phyloP scores from a whole-genome alignment of 2,113 vertebrate genomes.

The Macquaria ambigua region DNA sequence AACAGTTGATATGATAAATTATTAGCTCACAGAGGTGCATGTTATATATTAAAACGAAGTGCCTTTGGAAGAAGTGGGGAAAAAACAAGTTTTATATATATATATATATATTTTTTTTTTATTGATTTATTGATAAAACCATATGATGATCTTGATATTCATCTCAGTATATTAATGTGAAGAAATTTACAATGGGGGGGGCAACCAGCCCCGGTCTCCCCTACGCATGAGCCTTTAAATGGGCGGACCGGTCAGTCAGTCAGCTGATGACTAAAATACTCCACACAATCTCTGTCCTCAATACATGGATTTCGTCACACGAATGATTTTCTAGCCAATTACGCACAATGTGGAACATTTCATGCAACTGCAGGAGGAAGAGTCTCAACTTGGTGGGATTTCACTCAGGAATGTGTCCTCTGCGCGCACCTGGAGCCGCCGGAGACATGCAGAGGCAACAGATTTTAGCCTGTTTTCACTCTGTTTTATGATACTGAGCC shows the following conservation, averaged over 20 bases:
- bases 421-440: slow-evolving; percentile 61
- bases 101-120: too few relatives aligned
- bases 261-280: slow-evolving; percentile 72
- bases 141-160: not conserved
- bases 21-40: not conserved
- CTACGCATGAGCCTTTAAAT: slow-evolving; percentile 34
- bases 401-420: slow-evolving; percentile 48
- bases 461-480: not conserved
- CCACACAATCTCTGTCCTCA: slow-evolving; percentile 61
- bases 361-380: slow-evolving; percentile 37
- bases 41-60: not conserved
- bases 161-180: slow-evolving; percentile 15
- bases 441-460: slow-evolving; percentile 56
- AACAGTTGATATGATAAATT: not conserved
- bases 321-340: slow-evolving; percentile 61
- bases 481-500: slow-evolving; percentile 65
- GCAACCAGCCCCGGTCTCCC: slow-evolving; percentile 22
- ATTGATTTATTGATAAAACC: not conserved
- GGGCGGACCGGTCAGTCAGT: slow-evolving; percentile 75
- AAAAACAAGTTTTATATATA: not conserved
- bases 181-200: not conserved
- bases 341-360: slow-evolving; percentile 72
- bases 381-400: slow-evolving; percentile 38
- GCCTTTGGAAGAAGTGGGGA: not conserved
- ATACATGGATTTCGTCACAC: slow-evolving; percentile 56